These are phyloP conservation scores for Acleris cristana DNA, from an alignment of 2,888 invertebrate species.

Conservation along the genomic window DNA sequence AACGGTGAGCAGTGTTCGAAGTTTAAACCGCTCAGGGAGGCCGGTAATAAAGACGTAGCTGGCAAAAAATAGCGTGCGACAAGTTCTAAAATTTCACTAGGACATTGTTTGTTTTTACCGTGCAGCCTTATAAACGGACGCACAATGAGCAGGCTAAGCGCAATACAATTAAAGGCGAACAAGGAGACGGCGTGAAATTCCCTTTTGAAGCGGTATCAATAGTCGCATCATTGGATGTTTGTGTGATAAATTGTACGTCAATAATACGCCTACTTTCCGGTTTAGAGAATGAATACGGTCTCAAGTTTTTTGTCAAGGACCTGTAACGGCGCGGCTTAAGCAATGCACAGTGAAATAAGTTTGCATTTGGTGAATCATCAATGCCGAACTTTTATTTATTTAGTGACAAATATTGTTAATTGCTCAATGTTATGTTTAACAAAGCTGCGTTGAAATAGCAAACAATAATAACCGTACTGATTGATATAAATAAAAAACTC, in stretches of 20 bases:
- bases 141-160: constrained; percentile 60
- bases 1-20: constrained; percentile 69
- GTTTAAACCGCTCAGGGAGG: constrained; percentile 52
- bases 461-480: neutral
- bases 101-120: constrained; percentile 59
- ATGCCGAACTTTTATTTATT: neutral
- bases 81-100: constrained; percentile 61
- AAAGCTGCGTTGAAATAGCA: neutral
- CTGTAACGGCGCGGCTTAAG: constrained; percentile 6
- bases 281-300: constrained; percentile 25
- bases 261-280: constrained; percentile 65
- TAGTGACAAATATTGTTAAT: neutral
- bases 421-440: neutral
- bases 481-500: too few species aligned
- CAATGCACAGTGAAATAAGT: neutral
- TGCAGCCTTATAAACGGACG: constrained; percentile 57
- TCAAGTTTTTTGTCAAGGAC: constrained; percentile 25
- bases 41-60: constrained; percentile 56
- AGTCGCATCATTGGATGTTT: constrained; percentile 71
- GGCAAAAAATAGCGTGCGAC: constrained; percentile 71
- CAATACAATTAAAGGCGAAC: constrained; percentile 66
- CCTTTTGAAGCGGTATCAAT: constrained; percentile 64
- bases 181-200: constrained; percentile 73
- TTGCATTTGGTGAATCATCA: constrained; percentile 21
- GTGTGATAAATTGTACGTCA: constrained; percentile 71